Percentiles rank a stretch among this genome's conserved stretches.
Evolutionary conservation across 2,113 vertebrate species (phyloP).

Genomic region (Asarcornis scutulata): DNA sequence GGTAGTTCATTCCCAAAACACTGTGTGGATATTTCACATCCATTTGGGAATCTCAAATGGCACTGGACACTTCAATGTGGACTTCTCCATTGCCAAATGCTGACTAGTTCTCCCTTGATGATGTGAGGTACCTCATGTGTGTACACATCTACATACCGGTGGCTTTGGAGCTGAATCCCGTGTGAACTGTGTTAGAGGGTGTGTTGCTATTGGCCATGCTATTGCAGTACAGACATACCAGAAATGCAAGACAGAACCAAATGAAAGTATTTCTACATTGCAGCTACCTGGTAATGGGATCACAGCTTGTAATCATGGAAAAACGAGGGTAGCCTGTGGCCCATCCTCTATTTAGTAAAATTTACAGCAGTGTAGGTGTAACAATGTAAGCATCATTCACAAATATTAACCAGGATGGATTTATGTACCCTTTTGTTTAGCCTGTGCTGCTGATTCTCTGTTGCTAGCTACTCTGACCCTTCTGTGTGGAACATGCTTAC

Average conservation of each 20-base stretch:
- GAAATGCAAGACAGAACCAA: background rate
- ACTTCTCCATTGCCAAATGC: background rate
- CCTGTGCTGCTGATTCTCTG: background rate
- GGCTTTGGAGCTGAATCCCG: background rate
- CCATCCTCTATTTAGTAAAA: background rate
- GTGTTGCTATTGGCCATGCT: background rate
- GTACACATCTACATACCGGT: fast-evolving
- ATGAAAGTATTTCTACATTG: background rate
- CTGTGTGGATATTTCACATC: background rate
- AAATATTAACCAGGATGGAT: background rate
- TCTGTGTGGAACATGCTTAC: background rate
- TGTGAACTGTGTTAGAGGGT: background rate
- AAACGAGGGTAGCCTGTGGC: background rate
- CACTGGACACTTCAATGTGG: background rate
- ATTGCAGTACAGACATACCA: background rate
- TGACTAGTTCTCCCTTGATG: background rate
- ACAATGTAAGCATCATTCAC: background rate
- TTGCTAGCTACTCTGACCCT: background rate
- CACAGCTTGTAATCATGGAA: background rate
- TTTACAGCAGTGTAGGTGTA: background rate
- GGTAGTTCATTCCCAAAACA: background rate
- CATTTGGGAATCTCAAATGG: background rate
- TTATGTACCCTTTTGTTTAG: background rate
- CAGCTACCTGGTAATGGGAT: background rate
- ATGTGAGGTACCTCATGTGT: fast-evolving